Conservation (phyloP, 2,797 vertebrate species). For the Gobionotothen gibberifrons region DNA sequence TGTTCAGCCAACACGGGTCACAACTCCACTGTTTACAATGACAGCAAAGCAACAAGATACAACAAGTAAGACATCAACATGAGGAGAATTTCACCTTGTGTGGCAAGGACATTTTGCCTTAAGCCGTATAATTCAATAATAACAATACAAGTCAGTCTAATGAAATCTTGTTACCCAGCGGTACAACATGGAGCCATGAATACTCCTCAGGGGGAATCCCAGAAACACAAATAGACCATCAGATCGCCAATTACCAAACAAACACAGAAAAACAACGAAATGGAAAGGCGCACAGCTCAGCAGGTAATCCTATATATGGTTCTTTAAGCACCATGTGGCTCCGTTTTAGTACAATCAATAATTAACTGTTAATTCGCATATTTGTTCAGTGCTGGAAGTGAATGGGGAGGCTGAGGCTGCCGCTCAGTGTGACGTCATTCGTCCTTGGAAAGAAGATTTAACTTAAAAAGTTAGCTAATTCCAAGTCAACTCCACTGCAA, state of each 20-base stretch:
- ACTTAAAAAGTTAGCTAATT: conserved; percentile 52
- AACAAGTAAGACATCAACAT: conserved; percentile 5
- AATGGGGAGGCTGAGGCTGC: conserved; percentile 29
- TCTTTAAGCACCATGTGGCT: conserved; percentile 40
- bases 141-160: conserved; percentile 17
- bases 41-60: conserved; percentile 28
- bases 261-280: conserved; percentile 26
- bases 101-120: conserved; percentile 12
- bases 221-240: conserved; percentile 51
- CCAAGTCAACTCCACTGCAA: conserved; percentile 49
- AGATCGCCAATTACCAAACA: conserved; percentile 15
- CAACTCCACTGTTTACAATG: conserved; percentile 37
- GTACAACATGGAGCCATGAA: conserved; percentile 32
- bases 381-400: conserved; percentile 33
- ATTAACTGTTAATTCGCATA: conserved; percentile 50
- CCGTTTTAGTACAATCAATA: conserved; percentile 34
- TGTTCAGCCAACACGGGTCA: conserved; percentile 34
- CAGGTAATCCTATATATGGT: conserved; percentile 38
- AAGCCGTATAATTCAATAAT: not conserved
- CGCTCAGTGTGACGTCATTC: conserved; percentile 51
- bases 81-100: conserved; percentile 2
- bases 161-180: conserved; percentile 40
- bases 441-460: conserved; percentile 34
- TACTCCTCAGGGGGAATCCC: conserved; percentile 58
- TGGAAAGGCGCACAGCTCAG: conserved; percentile 20